Conservation (phyloP, 2,113 vertebrate species). For the Anarhynchus alexandrinus region DNA sequence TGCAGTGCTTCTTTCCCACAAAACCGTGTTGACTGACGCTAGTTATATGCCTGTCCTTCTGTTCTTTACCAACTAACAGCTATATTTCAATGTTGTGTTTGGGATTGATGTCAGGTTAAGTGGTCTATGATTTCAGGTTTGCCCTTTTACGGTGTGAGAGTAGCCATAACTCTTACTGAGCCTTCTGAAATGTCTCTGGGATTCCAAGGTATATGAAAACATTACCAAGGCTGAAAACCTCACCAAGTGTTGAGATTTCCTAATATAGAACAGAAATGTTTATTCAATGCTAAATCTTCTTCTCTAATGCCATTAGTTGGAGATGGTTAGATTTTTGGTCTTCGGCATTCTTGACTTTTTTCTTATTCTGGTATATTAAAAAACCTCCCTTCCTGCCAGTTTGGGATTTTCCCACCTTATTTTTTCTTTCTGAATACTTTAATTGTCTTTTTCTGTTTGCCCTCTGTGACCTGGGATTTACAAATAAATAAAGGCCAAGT, state of each 20-base stretch:
- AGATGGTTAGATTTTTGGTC: neutral
- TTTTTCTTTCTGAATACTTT: neutral
- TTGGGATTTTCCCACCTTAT: neutral
- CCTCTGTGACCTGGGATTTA: neutral
- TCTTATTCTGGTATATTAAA: neutral
- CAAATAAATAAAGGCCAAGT: neutral
- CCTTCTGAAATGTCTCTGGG: neutral
- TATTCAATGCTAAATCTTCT: neutral
- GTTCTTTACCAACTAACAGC: neutral
- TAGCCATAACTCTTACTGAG: neutral
- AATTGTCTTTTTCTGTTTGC: neutral
- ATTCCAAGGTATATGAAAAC: neutral
- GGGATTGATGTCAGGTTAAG: neutral
- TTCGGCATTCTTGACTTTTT: neutral
- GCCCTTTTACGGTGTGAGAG: neutral
- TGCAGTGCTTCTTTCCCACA: neutral
- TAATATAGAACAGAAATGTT: neutral
- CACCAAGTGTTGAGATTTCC: neutral
- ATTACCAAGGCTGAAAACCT: neutral
- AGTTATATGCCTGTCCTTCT: neutral
- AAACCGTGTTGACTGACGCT: neutral
- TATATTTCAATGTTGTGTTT: neutral
- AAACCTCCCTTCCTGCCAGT: neutral
- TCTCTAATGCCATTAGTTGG: neutral
- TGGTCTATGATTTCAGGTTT: neutral